Conservation (phyloP, 2,797 vertebrate genomes). For the Sebastes oblongus region DNA sequence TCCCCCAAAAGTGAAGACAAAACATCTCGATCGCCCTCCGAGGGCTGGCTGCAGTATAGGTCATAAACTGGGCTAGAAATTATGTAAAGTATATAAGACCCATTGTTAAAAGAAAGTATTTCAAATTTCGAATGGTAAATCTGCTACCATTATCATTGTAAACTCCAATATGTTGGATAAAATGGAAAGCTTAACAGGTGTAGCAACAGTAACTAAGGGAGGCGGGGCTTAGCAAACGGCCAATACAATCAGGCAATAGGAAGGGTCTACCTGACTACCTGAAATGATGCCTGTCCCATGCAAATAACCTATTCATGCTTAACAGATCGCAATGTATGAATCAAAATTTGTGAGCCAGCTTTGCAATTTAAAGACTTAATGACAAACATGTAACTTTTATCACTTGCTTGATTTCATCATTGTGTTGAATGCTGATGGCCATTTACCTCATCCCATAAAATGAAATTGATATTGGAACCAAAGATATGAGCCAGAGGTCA, state of each 20-base stretch:
- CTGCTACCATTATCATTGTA: neutral
- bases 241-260: neutral
- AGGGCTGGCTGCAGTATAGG: too few relatives aligned
- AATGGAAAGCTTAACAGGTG: neutral
- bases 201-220: neutral
- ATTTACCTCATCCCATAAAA: constrained; percentile 27
- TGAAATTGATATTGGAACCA: constrained; percentile 8
- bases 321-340: neutral
- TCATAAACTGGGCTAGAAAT: neutral
- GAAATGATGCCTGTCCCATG: neutral
- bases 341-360: too few relatives aligned
- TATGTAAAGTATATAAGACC: neutral
- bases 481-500: constrained; percentile 15
- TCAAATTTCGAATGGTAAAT: neutral
- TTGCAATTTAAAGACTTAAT: too few relatives aligned
- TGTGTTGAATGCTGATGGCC: neutral
- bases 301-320: neutral
- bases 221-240: neutral
- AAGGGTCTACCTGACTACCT: neutral
- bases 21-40: too few relatives aligned
- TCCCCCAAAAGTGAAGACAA: too few relatives aligned
- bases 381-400: neutral
- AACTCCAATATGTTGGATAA: too few relatives aligned
- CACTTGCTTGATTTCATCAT: neutral
- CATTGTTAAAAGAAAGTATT: neutral